Evolutionary conservation across 1,140 invertebrate genomes (phyloP).

Genomic region (Triops longicaudatus): DNA sequence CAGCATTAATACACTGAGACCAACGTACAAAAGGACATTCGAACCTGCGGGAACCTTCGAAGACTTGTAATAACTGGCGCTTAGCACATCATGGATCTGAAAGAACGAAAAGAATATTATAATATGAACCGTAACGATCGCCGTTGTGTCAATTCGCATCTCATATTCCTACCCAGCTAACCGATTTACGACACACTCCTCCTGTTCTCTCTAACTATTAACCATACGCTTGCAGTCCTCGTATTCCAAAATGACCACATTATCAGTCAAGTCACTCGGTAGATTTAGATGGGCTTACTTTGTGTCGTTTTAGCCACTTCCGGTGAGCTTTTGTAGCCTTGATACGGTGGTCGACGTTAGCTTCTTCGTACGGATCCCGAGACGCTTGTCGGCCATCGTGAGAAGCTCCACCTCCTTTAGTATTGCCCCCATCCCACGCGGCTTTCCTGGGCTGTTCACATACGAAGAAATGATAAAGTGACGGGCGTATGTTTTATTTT

Average conservation of each 20-base stretch:
- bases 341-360: conserved; percentile 51
- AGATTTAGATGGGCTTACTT: conserved; percentile 43
- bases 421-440: not conserved
- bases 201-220: no score
- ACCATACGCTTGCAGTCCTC: no score
- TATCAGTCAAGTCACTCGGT: no score
- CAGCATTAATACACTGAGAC: conserved; percentile 68
- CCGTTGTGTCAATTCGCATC: no score
- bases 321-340: conserved; percentile 56
- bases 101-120: conserved; percentile 30
- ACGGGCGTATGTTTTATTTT: not conserved
- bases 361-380: conserved; percentile 35
- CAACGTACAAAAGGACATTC: conserved; percentile 70
- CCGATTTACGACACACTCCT: no score
- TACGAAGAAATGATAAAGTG: not conserved
- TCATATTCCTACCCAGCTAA: no score
- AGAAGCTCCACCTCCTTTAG: not conserved
- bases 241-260: no score
- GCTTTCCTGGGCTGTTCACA: not conserved
- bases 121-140: no score
- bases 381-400: not conserved
- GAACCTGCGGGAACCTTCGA: conserved; percentile 54
- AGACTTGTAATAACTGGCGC: conserved; percentile 49
- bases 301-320: conserved; percentile 72
- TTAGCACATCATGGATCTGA: conserved; percentile 65